These are phyloP conservation scores for Myopa testacea DNA, from an alignment of 2,888 invertebrate species.

Conservation along the genomic window DNA sequence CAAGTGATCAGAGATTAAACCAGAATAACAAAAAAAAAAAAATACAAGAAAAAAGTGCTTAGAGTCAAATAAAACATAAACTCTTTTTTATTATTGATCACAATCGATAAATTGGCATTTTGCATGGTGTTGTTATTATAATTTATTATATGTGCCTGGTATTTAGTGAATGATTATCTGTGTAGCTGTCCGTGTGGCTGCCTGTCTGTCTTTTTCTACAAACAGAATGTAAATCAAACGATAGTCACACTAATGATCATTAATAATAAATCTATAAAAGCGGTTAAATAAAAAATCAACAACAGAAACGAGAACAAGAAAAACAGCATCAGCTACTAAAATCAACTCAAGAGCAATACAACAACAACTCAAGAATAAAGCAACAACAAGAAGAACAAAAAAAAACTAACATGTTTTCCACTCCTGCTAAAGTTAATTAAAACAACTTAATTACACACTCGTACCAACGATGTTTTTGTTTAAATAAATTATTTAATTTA, in stretches of 20 bases:
- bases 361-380: not conserved
- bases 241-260: not conserved
- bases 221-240: not conserved
- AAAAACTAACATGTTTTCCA: constrained; percentile 23
- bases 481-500: no score
- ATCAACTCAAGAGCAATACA: no score
- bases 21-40: no score
- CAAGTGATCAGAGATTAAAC: no score
- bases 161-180: no score
- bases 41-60: no score
- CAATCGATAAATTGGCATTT: not conserved
- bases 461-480: no score
- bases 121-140: no score
- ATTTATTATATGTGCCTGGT: no score
- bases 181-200: no score
- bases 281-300: constrained; percentile 5
- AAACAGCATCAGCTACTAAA: not conserved
- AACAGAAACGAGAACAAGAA: constrained; percentile 20
- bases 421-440: constrained; percentile 10
- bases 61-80: no score
- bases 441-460: not conserved
- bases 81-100: not conserved
- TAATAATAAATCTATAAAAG: not conserved
- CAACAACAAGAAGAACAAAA: constrained; percentile 23
- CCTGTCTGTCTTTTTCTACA: no score